Percentiles rank a stretch among this genome's conserved stretches.
Evolutionary conservation across 2,113 vertebrate species (phyloP).

Genomic region (Tamias sibiricus): DNA sequence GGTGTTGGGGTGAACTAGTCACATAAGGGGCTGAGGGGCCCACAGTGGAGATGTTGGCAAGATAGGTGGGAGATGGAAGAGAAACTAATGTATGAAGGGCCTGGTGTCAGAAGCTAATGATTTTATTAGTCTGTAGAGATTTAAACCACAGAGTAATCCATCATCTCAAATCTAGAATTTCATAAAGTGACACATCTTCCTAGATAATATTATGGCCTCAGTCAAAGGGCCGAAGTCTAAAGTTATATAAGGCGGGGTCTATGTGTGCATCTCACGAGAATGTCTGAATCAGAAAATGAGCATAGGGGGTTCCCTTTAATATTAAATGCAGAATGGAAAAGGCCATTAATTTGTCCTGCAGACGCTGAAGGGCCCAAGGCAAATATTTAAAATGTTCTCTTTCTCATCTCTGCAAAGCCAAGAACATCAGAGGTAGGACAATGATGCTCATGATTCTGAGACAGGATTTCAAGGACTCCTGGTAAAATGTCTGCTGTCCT

Average conservation of each 20-base stretch:
- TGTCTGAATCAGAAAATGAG: constrained; percentile 34
- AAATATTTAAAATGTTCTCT: constrained; percentile 64
- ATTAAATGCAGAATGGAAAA: constrained; percentile 62
- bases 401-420: constrained; percentile 18
- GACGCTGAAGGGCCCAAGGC: constrained; percentile 20
- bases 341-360: constrained; percentile 48
- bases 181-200: neutral
- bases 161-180: neutral
- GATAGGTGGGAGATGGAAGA: neutral
- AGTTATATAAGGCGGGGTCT: neutral
- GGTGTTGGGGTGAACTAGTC: neutral
- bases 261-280: neutral
- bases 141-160: neutral
- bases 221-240: neutral
- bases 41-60: neutral
- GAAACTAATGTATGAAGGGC: neutral
- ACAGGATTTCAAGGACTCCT: constrained; percentile 29
- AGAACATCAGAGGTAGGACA: constrained; percentile 12
- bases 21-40: neutral
- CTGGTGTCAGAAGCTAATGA: neutral
- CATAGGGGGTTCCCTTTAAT: constrained; percentile 26
- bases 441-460: neutral
- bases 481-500: constrained; percentile 5
- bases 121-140: constrained; percentile 35
- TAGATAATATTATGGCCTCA: neutral